These are phyloP conservation scores for Ischnura elegans DNA, from an alignment of 2,888 invertebrate species.

Conservation along the genomic window DNA sequence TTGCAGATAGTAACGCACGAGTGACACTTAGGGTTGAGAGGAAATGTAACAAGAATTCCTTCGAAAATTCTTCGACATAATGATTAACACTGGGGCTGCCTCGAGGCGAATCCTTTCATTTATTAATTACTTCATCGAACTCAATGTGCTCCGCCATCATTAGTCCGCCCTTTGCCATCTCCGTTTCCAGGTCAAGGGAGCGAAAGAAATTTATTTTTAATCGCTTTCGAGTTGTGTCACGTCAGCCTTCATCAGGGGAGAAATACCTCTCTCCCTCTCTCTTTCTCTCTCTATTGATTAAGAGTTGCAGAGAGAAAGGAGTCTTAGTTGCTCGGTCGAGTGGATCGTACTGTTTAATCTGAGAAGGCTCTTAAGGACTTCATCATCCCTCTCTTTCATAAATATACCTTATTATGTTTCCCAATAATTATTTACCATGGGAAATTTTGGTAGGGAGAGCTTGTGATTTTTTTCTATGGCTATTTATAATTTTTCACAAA, in stretches of 20 bases:
- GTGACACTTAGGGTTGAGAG: neutral
- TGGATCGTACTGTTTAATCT: neutral
- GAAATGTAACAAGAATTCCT: neutral
- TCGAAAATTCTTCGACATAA: neutral
- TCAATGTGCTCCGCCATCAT: neutral
- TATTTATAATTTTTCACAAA: too few species aligned
- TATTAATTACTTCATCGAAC: neutral
- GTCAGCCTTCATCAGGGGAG: neutral
- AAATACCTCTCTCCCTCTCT: neutral
- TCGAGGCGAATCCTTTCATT: constrained; percentile 17
- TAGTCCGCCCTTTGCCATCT: neutral
- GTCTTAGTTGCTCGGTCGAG: neutral
- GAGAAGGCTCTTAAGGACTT: neutral
- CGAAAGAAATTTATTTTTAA: neutral
- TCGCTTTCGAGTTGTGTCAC: neutral
- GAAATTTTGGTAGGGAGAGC: neutral
- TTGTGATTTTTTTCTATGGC: too few species aligned
- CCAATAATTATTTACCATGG: neutral
- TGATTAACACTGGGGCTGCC: neutral
- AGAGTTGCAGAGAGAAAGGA: neutral
- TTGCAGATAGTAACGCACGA: too few species aligned
- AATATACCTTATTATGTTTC: neutral
- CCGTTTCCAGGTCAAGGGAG: neutral
- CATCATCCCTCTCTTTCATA: neutral
- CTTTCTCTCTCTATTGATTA: neutral